Base-by-base conservation (phyloP, 2,888 invertebrate species). In the Ecdyonurus torrentis region DNA sequence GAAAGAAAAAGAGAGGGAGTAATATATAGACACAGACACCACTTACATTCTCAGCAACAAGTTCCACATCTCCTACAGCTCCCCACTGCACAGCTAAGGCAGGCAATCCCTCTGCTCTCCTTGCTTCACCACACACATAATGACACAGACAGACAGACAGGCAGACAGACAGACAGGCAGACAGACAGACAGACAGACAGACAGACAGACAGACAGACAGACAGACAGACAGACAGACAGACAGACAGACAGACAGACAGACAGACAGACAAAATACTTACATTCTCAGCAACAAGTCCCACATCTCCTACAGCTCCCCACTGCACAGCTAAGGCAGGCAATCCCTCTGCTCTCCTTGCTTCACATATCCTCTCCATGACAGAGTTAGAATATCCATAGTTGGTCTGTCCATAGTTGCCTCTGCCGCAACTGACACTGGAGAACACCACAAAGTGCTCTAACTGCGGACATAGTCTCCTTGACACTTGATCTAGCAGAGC, bases 251-350 rank as follows among this genome's bases (percentile, higher is more conserved):
- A 37, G 15, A 37, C 5, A 37, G 37, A 37, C 37, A 37, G 7
- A 37, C 37, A 37, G 15, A 5, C 37, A 5, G 5, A n/a, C n/a
- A 20, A 20, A 7, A 55, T 20, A 55, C 55, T 55, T 7, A 55
- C 55, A 5, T 55, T 7, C 63, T 90, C 88, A 2, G 89, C 84
- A 20, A 91, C 85, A 0, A 92, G 78, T 63, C 93, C 85, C 63
- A 88, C 89, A 74, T 95, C 93, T 62, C 92, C 95, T 61, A 95
- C 82, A 52, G 92, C 93, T 52, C 95, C 94, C 93, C 94, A 95
- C 73, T 95, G 91, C 10, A 95, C 83, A 1, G 93, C 93, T 65
- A 91, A 74, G 0, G 81, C 93, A 1, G 91, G 89, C 0, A 85
- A 78, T 0, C 89, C 88, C 5, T 84, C 83, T 63, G 74, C 75